Percentiles rank a stretch among this genome's conserved stretches.
Evolutionary conservation across 2,113 vertebrate genomes (phyloP).

Genomic region (Tichodroma muraria): DNA sequence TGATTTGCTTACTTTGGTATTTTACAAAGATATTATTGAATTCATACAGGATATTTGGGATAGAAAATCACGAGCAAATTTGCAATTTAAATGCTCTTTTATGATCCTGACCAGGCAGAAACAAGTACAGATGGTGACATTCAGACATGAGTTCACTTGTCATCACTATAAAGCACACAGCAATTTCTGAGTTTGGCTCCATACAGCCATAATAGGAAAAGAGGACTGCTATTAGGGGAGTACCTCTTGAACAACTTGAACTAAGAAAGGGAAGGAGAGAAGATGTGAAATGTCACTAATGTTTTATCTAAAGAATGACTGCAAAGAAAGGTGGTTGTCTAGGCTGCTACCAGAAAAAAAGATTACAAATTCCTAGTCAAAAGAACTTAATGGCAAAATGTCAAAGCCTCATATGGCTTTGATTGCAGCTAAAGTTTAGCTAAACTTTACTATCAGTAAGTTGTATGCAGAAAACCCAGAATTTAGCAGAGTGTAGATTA

Average conservation of each 20-base stretch:
- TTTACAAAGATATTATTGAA: background rate
- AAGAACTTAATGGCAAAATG: background rate
- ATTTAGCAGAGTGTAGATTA: background rate
- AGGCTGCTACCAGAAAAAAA: background rate
- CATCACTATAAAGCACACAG: background rate
- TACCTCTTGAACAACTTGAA: background rate
- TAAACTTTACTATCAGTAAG: background rate
- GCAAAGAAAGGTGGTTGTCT: background rate
- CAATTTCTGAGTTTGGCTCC: background rate
- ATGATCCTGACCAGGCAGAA: background rate
- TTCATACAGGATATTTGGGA: background rate
- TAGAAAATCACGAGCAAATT: background rate
- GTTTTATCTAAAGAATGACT: background rate
- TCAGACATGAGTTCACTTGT: background rate
- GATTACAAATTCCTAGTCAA: background rate
- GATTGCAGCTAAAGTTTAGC: background rate
- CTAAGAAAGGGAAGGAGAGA: background rate
- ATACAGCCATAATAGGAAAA: background rate
- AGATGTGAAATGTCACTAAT: background rate
- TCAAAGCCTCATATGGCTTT: background rate
- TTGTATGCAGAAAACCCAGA: background rate
- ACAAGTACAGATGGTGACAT: background rate
- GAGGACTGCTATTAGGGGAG: background rate
- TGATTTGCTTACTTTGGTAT: background rate
- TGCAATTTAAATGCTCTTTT: background rate